Conservation (phyloP, 2,797 vertebrate species). For the Crocodylus rhombifer region DNA sequence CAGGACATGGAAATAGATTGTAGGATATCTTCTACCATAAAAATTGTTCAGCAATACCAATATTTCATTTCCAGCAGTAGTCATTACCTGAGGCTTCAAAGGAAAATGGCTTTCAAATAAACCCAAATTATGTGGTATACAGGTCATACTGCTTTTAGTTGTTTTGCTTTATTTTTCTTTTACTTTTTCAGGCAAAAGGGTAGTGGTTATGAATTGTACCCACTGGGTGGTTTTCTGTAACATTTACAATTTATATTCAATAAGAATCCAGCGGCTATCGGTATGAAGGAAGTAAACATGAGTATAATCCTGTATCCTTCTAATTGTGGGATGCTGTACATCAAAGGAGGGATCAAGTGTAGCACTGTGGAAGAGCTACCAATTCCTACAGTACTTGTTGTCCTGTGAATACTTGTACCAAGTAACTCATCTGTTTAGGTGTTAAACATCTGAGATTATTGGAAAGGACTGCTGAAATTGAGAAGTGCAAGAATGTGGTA, state of each 20-base stretch:
- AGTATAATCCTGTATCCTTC: background rate
- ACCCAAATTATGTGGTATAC: background rate
- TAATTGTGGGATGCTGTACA: accelerated
- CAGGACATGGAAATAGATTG: background rate
- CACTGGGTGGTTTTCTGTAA: background rate
- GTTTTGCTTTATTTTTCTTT: background rate
- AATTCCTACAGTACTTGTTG: background rate
- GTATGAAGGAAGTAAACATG: background rate
- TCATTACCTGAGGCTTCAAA: background rate
- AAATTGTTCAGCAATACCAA: background rate
- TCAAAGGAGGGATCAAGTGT: background rate
- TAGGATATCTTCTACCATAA: background rate
- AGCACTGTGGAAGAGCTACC: background rate
- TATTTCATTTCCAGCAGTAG: too few species aligned
- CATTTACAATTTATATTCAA: background rate
- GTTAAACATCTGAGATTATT: background rate
- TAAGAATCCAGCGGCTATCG: background rate
- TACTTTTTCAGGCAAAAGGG: background rate
- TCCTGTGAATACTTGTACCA: background rate
- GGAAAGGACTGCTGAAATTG: background rate
- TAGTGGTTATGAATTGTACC: background rate
- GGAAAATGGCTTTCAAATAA: too few species aligned
- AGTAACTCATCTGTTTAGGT: background rate
- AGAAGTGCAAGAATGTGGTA: background rate
- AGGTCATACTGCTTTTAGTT: background rate